Conservation (phyloP, 2,888 invertebrate genomes). For the Ornithoptera alexandrae region DNA sequence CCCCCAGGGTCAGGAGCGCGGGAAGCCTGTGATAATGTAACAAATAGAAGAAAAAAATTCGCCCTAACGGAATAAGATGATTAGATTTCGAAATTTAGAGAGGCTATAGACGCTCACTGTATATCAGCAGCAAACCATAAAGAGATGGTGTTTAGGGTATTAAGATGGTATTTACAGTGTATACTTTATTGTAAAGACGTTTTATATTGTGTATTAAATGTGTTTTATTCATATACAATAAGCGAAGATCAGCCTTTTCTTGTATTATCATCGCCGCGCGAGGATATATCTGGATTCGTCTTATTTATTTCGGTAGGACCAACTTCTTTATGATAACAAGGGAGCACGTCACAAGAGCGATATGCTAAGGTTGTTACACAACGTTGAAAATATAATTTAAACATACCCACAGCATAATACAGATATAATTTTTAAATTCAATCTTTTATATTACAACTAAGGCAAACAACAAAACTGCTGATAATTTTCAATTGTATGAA, state of each 20-base stretch:
- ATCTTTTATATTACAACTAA: too few relatives aligned
- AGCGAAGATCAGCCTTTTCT: slow-evolving; percentile 60
- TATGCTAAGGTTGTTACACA: slow-evolving; percentile 28
- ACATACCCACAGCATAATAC: too few relatives aligned
- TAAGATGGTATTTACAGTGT: slow-evolving; percentile 52
- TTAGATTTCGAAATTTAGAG: slow-evolving; percentile 48
- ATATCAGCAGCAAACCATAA: slow-evolving; percentile 36
- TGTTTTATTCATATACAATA: slow-evolving; percentile 66
- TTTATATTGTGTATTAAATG: slow-evolving; percentile 46
- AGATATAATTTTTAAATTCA: too few relatives aligned
- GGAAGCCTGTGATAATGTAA: slow-evolving; percentile 76
- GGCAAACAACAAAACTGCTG: too few relatives aligned
- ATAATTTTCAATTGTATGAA: too few relatives aligned
- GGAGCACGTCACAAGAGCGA: slow-evolving; percentile 12
- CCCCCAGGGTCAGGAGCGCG: slow-evolving; percentile 66
- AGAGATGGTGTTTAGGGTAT: slow-evolving; percentile 35
- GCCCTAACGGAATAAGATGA: slow-evolving; percentile 45
- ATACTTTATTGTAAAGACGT: slow-evolving; percentile 40
- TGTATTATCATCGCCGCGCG: slow-evolving; percentile 29
- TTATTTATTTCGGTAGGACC: slow-evolving; percentile 54
- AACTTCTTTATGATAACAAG: slow-evolving; percentile 41
- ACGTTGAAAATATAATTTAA: too few relatives aligned
- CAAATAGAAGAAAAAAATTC: slow-evolving; percentile 49
- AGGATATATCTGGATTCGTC: slow-evolving; percentile 12
- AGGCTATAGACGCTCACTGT: slow-evolving; percentile 60